Base-by-base conservation (phyloP, 2,888 invertebrate species). In the Cerastis leucographa region DNA sequence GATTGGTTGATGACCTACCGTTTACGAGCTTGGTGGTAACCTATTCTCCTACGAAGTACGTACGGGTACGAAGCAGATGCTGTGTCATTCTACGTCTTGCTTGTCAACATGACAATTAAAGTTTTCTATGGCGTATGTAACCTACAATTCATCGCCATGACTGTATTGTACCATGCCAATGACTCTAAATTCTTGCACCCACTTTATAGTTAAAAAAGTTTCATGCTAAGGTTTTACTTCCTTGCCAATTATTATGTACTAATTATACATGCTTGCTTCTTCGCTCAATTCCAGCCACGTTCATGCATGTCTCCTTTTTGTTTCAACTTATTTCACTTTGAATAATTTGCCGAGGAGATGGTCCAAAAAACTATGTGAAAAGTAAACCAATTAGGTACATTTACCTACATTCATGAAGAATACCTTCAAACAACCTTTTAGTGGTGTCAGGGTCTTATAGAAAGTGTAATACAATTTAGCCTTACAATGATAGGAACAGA, bases 1-100 rank as follows among this genome's bases (percentile, higher is more conserved):
- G 78, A 85, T 85, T 82, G 68, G 61, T 74, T 66, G 65, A 74
- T 85, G 42, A 62, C 56, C 12, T 85, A 74, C 68, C 73, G 65
- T 71, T 77, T 69, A 69, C 68, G 1, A 69, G 59, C 22, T 19
- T 64, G 40, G 22, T 69, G 59, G 71, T 81, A 74, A 85, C 77
- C 83, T 71, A 66, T 71, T 78, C 85, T 85, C 54, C 42, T 77
- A n/a, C 46, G 69, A 78, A n/a, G n/a, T 69, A 61, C n/a, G n/a
- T n/a, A n/a, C n/a, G 54, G 19, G 14, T 74, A 46, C 35, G 14
- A 29, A 64, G 14, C 22, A 56, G 19, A 82, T 71, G 74, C 78
- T 74, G 61, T 59, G 56, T 78, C 71, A 85, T 82, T 54, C 64
- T 73, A 35, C 40, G 62, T 73, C 5, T 69, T 51, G 14, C 44